phyloP scores from a whole-genome alignment of 2,888 invertebrate species.

The Saturnia japonica region DNA sequence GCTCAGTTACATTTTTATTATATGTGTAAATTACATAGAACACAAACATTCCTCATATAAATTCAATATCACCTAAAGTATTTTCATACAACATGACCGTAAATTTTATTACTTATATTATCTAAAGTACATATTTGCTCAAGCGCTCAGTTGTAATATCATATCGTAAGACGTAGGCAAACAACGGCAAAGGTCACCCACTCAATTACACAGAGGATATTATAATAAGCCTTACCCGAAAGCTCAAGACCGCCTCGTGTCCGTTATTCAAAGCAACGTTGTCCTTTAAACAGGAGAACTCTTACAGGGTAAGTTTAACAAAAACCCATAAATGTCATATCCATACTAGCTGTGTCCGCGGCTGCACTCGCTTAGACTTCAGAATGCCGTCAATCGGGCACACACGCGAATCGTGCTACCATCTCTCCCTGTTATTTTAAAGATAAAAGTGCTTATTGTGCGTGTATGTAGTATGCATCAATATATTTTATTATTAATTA shows the following conservation, averaged over 20 bases:
- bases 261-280: neutral
- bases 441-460: too few species aligned
- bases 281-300: conserved; percentile 1
- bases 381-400: too few species aligned
- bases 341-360: too few species aligned
- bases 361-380: too few species aligned
- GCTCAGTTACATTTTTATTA: too few species aligned
- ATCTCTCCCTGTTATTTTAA: too few species aligned
- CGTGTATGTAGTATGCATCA: too few species aligned
- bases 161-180: conserved; percentile 12
- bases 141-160: conserved; percentile 2
- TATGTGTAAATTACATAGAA: neutral
- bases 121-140: conserved; percentile 6
- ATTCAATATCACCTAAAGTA: neutral
- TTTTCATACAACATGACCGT: neutral
- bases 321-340: neutral
- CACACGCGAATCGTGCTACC: too few species aligned
- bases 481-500: too few species aligned
- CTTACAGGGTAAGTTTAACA: neutral
- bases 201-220: conserved; percentile 8
- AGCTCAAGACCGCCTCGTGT: neutral
- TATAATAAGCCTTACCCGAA: conserved; percentile 6
- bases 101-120: conserved; percentile 4
- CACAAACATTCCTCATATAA: neutral
- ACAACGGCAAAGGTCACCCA: conserved; percentile 6